These are phyloP conservation scores for Limenitis camilla DNA, from an alignment of 2,888 invertebrate genomes.

Conservation along the genomic window DNA sequence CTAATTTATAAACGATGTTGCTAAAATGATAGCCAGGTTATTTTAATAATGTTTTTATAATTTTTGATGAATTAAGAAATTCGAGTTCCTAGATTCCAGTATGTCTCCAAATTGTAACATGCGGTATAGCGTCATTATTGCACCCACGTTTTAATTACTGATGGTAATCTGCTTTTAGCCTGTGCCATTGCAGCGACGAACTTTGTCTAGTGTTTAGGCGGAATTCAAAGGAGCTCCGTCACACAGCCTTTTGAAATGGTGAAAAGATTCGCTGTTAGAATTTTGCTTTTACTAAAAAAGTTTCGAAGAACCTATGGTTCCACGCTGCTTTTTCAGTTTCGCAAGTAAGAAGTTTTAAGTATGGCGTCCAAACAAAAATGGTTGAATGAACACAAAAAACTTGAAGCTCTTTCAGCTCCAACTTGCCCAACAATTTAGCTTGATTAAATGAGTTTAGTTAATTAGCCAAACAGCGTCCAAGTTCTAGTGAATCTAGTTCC, in stretches of 20 bases:
- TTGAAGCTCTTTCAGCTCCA: not conserved
- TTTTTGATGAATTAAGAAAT: no score
- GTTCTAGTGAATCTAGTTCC: not conserved
- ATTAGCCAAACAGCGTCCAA: not conserved
- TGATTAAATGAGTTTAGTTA: not conserved
- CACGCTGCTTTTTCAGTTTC: slow-evolving; percentile 14
- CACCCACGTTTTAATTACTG: slow-evolving; percentile 50
- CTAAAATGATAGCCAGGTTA: no score
- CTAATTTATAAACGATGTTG: no score
- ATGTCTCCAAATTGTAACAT: slow-evolving; percentile 25
- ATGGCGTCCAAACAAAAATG: not conserved
- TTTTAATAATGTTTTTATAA: not conserved
- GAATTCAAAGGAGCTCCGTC: slow-evolving; percentile 36
- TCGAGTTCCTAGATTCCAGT: slow-evolving; percentile 16
- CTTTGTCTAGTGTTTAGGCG: slow-evolving; percentile 38
- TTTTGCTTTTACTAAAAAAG: slow-evolving; percentile 25
- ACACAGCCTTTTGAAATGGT: slow-evolving; percentile 31
- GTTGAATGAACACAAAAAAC: slow-evolving; percentile 3
- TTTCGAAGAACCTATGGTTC: slow-evolving; percentile 23
- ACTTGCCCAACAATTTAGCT: not conserved
- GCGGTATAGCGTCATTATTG: slow-evolving; percentile 28
- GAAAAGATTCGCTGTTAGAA: slow-evolving; percentile 30
- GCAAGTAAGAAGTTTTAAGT: slow-evolving; percentile 7
- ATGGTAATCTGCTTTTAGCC: slow-evolving; percentile 52
- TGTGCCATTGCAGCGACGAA: slow-evolving; percentile 28